These are phyloP conservation scores for Mastomys natalensis DNA, from an alignment of 2,113 vertebrate genomes.

Conservation along the genomic window DNA sequence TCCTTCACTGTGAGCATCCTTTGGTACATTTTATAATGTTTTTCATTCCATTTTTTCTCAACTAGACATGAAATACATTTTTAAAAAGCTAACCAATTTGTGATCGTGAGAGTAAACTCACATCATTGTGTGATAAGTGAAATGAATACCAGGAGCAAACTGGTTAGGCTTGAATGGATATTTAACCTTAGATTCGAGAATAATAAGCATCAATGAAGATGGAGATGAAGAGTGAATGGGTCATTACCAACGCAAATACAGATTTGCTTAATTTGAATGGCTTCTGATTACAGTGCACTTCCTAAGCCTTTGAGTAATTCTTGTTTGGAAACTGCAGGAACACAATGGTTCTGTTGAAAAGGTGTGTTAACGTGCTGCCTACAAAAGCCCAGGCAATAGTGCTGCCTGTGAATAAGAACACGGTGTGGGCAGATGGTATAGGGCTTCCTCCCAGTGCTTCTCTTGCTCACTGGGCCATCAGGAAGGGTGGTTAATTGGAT, in stretches of 20 bases:
- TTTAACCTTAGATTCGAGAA: slow-evolving; percentile 55
- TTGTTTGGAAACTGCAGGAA: slow-evolving; percentile 52
- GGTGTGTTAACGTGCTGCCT: not conserved
- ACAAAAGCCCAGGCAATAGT: not conserved
- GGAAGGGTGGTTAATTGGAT: not conserved
- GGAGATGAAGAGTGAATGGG: slow-evolving; percentile 23
- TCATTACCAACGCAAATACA: slow-evolving; percentile 61
- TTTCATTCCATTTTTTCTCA: slow-evolving; percentile 27
- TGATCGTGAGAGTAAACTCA: not conserved
- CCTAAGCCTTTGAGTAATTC: slow-evolving; percentile 40
- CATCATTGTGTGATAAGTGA: slow-evolving; percentile 5
- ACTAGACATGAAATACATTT: slow-evolving; percentile 25
- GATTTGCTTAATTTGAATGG: slow-evolving; percentile 73
- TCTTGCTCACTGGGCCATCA: not conserved
- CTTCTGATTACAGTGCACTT: slow-evolving; percentile 66
- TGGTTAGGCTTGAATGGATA: slow-evolving; percentile 38
- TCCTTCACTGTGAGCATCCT: not conserved
- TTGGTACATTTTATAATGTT: not conserved
- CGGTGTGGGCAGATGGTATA: not conserved
- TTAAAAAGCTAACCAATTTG: not conserved
- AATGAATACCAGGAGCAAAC: slow-evolving; percentile 18
- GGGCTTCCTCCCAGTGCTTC: not conserved
- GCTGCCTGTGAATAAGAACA: not conserved
- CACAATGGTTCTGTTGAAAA: slow-evolving; percentile 34
- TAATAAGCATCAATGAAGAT: slow-evolving; percentile 60